These are phyloP conservation scores for Cepaea nemoralis DNA, from an alignment of 1,140 invertebrate genomes.

Conservation along the genomic window DNA sequence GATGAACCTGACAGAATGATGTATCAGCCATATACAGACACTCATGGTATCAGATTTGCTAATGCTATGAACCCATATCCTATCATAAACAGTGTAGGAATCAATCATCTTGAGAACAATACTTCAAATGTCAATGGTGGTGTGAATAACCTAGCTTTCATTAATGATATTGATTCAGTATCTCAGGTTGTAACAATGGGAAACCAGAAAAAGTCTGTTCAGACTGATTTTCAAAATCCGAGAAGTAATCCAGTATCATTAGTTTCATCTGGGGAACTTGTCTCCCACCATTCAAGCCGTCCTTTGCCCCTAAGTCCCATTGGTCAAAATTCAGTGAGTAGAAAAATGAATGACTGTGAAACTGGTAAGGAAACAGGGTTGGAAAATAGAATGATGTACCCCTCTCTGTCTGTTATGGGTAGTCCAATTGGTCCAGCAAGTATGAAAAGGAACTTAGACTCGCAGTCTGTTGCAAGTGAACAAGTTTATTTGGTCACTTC, in stretches of 20 bases:
- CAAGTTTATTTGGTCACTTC: background rate
- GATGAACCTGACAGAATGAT: background rate
- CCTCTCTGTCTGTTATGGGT: background rate
- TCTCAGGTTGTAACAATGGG: background rate
- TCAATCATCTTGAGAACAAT: background rate
- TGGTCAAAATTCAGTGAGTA: background rate
- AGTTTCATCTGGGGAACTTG: background rate
- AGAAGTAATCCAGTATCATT: background rate
- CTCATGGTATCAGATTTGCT: constrained; percentile 13
- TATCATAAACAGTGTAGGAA: background rate
- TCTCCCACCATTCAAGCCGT: background rate
- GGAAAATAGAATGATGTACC: background rate
- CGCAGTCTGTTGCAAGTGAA: background rate
- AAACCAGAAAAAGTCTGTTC: background rate
- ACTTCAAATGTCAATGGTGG: background rate
- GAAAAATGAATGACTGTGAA: background rate
- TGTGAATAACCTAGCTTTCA: background rate
- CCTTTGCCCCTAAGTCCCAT: background rate
- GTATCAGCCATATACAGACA: constrained; percentile 16
- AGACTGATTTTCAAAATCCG: background rate
- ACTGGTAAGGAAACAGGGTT: background rate
- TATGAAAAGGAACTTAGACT: background rate
- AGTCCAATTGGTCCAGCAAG: background rate
- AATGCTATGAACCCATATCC: constrained; percentile 13
- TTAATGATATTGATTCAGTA: background rate